Conservation (phyloP, 2,113 vertebrate species). For the Numenius arquata region DNA sequence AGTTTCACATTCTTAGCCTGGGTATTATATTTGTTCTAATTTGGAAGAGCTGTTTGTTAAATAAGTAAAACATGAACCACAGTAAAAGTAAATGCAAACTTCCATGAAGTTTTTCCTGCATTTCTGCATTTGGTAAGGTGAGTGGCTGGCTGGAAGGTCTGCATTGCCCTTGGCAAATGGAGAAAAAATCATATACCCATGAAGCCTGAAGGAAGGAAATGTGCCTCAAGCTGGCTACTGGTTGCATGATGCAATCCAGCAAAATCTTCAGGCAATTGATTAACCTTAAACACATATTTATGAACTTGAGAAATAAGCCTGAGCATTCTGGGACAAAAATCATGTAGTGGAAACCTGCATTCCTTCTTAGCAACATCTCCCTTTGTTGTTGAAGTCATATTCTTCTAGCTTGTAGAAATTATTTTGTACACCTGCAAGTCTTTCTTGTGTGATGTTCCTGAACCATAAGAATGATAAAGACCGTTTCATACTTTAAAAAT, state of each 20-base stretch:
- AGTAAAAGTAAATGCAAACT: not conserved
- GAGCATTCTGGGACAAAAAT: not conserved
- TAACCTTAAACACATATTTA: not conserved
- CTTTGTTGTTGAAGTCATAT: not conserved
- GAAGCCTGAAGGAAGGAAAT: not conserved
- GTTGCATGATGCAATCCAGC: not conserved
- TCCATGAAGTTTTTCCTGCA: not conserved
- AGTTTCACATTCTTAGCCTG: not conserved
- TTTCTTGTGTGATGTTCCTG: not conserved
- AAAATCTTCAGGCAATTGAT: not conserved
- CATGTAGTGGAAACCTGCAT: not conserved
- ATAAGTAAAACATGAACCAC: not conserved
- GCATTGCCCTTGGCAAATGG: not conserved
- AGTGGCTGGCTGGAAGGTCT: not conserved
- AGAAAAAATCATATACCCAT: not conserved
- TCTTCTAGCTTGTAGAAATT: accelerated
- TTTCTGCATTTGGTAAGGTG: not conserved
- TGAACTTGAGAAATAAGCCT: not conserved
- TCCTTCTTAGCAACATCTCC: not conserved
- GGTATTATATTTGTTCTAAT: not conserved
- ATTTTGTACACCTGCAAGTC: not conserved
- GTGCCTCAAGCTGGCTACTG: not conserved
- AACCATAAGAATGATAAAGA: not conserved
- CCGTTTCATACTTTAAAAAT: not conserved
- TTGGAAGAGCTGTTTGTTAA: accelerated